Evolutionary conservation across 2,797 vertebrate species (phyloP), one percentile per base, ranked within the genome.

Genomic region (Enteromius unitaeniatus): DNA sequence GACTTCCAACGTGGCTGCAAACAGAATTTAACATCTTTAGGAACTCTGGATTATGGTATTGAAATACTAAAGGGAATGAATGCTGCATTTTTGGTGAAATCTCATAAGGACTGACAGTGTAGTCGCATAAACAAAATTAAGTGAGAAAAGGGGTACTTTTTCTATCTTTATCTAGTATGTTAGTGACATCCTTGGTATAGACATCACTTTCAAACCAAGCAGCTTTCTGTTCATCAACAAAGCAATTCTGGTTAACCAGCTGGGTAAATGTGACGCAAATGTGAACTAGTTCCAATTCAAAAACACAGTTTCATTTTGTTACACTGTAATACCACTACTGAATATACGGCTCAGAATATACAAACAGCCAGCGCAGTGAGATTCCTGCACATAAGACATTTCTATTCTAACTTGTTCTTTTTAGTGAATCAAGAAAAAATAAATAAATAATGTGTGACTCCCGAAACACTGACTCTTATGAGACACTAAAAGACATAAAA

Each of bases 1-100:
- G 93, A 93, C 93, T 95, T 95, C 95, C 94, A 95, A 93, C 93
- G 93, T 89, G 93, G 92, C 94, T 95, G 87, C 72, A 80, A 37
- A 87, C 28, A 80, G 67, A 68, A 72, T 74, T 72, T 4, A 64
- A 26, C n/a, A 11, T 70, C 37, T 53, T 80, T 37, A 42, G 28
- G 19, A 75, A 40, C 15, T n/a, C 55, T 17, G 1, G 34, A 83
- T 1, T 5, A 64, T 42, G 65, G 7, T 40, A 23, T 42, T 53
- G 7, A 60, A 31, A 70, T 28, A 70, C 6, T 47, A 14, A 78
- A 78, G 10, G 15, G n/a, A 60, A 19, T n/a, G 40, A 15, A 78
- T 60, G 45, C 14, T 45, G 23, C 7, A 9, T 60, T 60, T 76
- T 6, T 76, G 13, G 7, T 58, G 21, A 21, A 58, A 58, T 58